Evolutionary conservation across 2,797 vertebrate genomes (phyloP), one percentile per base, ranked within the genome.

Genomic region (Enteromius fasciolatus): DNA sequence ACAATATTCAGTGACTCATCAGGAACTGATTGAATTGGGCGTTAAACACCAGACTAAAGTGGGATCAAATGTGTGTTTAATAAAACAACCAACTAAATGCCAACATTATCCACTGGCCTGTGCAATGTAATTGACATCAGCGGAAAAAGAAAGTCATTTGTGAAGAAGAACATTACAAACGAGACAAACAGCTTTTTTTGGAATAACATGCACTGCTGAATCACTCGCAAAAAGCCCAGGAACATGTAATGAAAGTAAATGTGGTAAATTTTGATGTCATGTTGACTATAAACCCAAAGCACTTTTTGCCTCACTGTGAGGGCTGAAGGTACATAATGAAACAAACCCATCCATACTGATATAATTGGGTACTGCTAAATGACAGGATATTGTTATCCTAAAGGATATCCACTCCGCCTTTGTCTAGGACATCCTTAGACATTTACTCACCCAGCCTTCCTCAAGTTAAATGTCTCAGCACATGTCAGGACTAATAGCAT

Each of bases 381-480:
- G 44, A 50, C 69, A 76, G 61, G 73, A 76, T 57, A 67, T 57
- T 44, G 72, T 82, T 54, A 66, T 57, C 52, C 33, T 67, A 54
- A 59, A 46, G 64, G 63, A 69, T 68, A 39, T 82, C 64, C 52
- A 59, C 15, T 82, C 18, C 46, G 25, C 2, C 59, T 81, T 75
- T 74, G 50, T 59, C 33, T 61, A 75, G 80, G 72, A 82, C 61
- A 66, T 82, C 72, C 48, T 44, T n/a, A 20, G 48, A 57, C 48
- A 33, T 61, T 23, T 76, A 82, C 66, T 48, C 70, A 67, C 17
- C 23, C 39, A 36, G 11, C 18, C 50, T 75, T 82, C 59, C 33
- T 75, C 50, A 14, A 31, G 11, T 75, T 66, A 82, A 81, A 74
- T 52, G 46, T 75, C 80, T 67, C 17, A 67, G 23, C 80, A 82